These are phyloP conservation scores for Calidris pygmaea DNA, from an alignment of 2,113 vertebrate genomes.

Conservation along the genomic window DNA sequence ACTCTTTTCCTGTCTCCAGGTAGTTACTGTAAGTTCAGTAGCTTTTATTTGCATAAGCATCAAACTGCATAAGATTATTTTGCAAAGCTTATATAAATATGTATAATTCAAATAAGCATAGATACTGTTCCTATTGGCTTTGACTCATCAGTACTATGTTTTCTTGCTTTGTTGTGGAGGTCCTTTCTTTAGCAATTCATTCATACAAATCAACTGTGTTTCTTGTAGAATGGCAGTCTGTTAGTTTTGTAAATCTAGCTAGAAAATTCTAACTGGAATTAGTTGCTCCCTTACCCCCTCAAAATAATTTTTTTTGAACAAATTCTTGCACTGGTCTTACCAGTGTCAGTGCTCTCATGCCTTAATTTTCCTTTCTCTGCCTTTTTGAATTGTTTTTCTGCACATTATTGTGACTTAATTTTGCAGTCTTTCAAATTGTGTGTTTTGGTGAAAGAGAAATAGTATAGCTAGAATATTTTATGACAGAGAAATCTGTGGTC, in stretches of 20 bases:
- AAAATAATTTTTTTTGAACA: not conserved
- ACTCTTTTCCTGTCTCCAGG: not conserved
- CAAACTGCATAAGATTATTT: not conserved
- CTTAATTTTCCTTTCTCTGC: not conserved
- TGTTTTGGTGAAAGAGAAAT: not conserved
- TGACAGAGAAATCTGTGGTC: not conserved
- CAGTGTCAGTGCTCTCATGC: not conserved
- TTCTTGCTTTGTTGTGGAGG: not conserved
- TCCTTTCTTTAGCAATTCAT: not conserved
- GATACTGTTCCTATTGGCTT: not conserved
- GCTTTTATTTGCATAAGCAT: not conserved
- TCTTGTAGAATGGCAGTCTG: not conserved
- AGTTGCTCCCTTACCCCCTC: not conserved
- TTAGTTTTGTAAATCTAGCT: not conserved
- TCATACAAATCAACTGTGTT: not conserved
- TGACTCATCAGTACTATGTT: not conserved
- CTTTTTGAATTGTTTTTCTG: not conserved
- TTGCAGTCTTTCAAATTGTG: not conserved
- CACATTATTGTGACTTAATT: not conserved
- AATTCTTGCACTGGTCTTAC: not conserved
- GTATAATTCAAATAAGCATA: not conserved
- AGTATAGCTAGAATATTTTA: not conserved
- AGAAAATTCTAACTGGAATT: not conserved
- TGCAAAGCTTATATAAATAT: not conserved
- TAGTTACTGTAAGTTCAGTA: not conserved